Evolutionary conservation across 2,113 vertebrate genomes (phyloP).

Genomic region (Ophiodon elongatus): DNA sequence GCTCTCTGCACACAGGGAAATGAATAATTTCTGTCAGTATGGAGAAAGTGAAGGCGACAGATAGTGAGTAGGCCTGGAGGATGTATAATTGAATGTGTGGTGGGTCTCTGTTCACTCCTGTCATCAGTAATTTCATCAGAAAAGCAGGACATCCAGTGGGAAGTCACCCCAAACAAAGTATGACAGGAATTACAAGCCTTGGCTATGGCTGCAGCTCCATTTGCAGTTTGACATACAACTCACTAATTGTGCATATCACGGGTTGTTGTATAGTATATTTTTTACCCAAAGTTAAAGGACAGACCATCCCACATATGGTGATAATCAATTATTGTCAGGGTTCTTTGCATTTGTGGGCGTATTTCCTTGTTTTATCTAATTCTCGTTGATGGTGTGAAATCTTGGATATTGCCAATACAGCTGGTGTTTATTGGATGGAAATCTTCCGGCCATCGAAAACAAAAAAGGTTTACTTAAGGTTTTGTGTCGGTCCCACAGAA

Average conservation of each 20-base stretch:
- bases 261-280: neutral
- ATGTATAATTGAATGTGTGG: slow-evolving; percentile 48
- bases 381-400: neutral
- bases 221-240: neutral
- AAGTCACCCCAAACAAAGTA: slow-evolving; percentile 11
- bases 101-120: slow-evolving; percentile 51
- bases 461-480: neutral
- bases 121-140: slow-evolving; percentile 48
- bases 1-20: slow-evolving; percentile 3
- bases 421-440: neutral
- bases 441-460: neutral
- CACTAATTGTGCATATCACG: neutral
- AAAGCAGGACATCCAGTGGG: slow-evolving; percentile 17
- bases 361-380: neutral
- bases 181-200: slow-evolving; percentile 15
- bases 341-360: neutral
- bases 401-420: neutral
- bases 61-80: slow-evolving; percentile 2
- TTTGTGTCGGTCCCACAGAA: neutral
- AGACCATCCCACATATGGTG: neutral
- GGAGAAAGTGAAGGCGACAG: slow-evolving; percentile 43
- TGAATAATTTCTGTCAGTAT: slow-evolving; percentile 38
- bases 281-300: neutral
- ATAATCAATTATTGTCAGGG: neutral
- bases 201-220: neutral